Evolutionary conservation across 2,113 vertebrate genomes (phyloP), one percentile per base, ranked within the genome.

Genomic region (Sterrhoptilus dennistouni): DNA sequence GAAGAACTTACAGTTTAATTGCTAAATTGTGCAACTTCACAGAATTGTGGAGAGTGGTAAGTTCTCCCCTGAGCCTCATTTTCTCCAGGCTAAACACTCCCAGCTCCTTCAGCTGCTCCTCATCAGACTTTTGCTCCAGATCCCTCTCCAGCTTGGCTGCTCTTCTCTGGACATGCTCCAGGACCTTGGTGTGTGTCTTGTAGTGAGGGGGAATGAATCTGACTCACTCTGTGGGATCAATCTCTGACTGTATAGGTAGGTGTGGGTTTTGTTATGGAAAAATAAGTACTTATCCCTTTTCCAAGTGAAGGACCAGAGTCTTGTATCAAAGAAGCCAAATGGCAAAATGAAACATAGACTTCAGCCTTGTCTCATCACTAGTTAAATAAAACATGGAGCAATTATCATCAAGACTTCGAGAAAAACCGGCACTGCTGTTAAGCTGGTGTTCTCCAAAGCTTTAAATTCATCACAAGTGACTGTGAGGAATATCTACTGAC

Each of bases 301-400:
- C 24, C 19, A 29, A 72, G 12, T 56, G 40, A 9, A 44, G n/a
- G 57, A 56, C 13, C 21, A 14, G 44, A 69, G 12, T 6, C 28
- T 50, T 0, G 0, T 14, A 27, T 38, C 23, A 63, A 64, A 89
- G 76, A 61, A 49, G 8, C 12, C 57, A 36, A 5, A 23, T 23
- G 66, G 17, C 9, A 76, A 91, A 94, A 72, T 35, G 24, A 79
- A 85, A 53, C 33, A 35, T 2, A 29, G 42, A 33, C 25, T 82
- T 53, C 61, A 76, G 8, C 23, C 12, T 42, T 2, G 0, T 66
- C 44, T 83, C 35, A 35, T 83, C 21, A 11, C 24, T 35, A 33
- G 25, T 70, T 68, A 64, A 25, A 17, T 69, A 75, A 78, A 81
- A 69, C 35, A 29, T 3, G 7, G 47, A 61, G 7, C 36, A 87